phyloP scores from a whole-genome alignment of 2,113 vertebrate species.

The Eublepharis macularius region DNA sequence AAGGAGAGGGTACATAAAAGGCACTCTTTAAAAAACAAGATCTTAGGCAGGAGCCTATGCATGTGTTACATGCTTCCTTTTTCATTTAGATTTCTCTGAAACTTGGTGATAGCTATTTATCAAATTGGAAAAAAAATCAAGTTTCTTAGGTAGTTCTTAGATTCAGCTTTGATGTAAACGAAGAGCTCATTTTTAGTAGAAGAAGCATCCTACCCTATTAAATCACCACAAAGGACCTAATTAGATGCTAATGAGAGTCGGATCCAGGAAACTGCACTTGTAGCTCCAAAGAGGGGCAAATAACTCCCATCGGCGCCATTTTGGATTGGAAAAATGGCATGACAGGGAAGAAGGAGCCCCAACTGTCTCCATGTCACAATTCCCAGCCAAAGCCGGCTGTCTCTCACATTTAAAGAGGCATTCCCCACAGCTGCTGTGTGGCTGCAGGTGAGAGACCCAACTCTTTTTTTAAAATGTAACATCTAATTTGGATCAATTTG shows the following conservation, averaged over 20 bases:
- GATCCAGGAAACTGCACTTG: no score
- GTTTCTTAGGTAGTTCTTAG: neutral
- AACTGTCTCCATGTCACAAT: no score
- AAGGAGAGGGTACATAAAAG: slow-evolving; percentile 34
- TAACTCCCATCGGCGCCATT: no score
- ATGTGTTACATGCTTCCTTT: slow-evolving; percentile 16
- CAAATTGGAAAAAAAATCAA: neutral
- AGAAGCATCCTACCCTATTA: neutral
- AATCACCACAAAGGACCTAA: neutral
- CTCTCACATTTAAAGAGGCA: no score
- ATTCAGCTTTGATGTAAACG: neutral
- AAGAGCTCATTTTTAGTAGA: neutral
- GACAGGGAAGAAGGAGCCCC: no score
- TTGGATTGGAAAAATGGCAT: no score
- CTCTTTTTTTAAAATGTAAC: no score
- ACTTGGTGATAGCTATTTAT: neutral
- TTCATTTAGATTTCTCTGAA: slow-evolving; percentile 28
- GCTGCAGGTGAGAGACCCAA: no score
- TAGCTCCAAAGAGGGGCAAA: no score
- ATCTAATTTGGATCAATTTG: neutral
- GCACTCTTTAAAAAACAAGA: slow-evolving; percentile 6
- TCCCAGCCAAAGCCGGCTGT: no score
- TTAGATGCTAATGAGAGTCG: no score
- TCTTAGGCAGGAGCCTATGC: neutral
- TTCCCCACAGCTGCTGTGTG: no score